Evolutionary conservation across 2,113 vertebrate genomes (phyloP).

Genomic region (Ramphastos sulfuratus): DNA sequence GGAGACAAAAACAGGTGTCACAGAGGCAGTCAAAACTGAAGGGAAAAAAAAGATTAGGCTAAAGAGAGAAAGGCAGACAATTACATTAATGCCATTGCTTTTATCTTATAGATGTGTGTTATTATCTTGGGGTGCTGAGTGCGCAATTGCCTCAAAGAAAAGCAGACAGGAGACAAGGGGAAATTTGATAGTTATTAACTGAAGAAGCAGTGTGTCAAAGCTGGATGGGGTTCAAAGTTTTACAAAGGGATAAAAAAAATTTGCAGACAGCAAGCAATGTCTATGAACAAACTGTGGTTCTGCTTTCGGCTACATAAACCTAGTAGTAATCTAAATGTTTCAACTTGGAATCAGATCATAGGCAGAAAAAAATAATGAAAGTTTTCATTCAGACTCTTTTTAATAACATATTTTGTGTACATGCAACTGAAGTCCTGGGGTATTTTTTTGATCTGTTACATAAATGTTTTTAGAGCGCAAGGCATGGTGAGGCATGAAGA

Average conservation of each 20-base stretch:
- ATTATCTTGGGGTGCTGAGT: conserved; percentile 89
- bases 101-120: conserved; percentile 91
- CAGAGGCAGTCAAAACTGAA: conserved; percentile 89
- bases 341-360: conserved; percentile 83
- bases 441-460: conserved; percentile 54
- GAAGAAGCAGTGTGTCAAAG: conserved; percentile 85
- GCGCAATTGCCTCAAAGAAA: conserved; percentile 85
- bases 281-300: conserved; percentile 75
- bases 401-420: conserved; percentile 70
- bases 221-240: conserved; percentile 87
- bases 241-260: conserved; percentile 76
- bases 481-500: conserved; percentile 67
- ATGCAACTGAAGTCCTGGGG: conserved; percentile 31
- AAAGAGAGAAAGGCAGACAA: conserved; percentile 88
- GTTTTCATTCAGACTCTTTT: conserved; percentile 72
- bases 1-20: conserved; percentile 96
- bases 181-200: conserved; percentile 90
- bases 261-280: conserved; percentile 73
- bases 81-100: conserved; percentile 91
- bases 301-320: conserved; percentile 79
- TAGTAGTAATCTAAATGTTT: conserved; percentile 75
- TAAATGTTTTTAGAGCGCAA: conserved; percentile 47
- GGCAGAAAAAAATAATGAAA: conserved; percentile 78
- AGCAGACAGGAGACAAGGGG: conserved; percentile 84
- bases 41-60: conserved; percentile 84